Conservation (phyloP, 2,888 invertebrate genomes). For the Synanthedon myopaeformis region DNA sequence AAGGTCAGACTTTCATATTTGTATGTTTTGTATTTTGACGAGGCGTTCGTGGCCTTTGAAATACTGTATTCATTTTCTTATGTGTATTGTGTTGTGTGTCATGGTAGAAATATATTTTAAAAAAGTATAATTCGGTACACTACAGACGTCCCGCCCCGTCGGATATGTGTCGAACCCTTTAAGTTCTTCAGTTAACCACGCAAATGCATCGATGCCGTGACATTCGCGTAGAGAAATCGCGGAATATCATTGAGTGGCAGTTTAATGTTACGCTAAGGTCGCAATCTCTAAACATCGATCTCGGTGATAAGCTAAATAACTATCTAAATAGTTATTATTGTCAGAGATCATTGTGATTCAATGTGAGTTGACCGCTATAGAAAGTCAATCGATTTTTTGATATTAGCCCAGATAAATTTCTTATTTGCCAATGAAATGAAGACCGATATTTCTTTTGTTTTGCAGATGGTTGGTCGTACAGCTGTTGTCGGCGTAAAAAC, state of each 20-base stretch:
- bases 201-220: slow-evolving; percentile 45
- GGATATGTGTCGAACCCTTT: no score
- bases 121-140: no score
- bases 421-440: neutral
- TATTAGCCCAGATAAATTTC: slow-evolving; percentile 14
- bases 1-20: no score
- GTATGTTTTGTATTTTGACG: no score
- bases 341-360: slow-evolving; percentile 38
- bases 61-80: no score
- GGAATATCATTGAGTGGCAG: slow-evolving; percentile 44
- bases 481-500: slow-evolving; percentile 8
- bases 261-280: slow-evolving; percentile 43
- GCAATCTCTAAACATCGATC: slow-evolving; percentile 33
- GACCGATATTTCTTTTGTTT: neutral
- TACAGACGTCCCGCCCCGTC: no score
- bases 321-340: slow-evolving; percentile 48
- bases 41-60: no score
- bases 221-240: slow-evolving; percentile 55
- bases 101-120: no score
- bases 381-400: slow-evolving; percentile 56
- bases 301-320: slow-evolving; percentile 39
- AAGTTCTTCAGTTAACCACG: slow-evolving; percentile 32
- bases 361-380: slow-evolving; percentile 37
- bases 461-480: neutral
- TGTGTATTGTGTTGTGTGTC: no score